Conservation (phyloP, 2,797 vertebrate species). For the Eurystomus glaucurus region DNA sequence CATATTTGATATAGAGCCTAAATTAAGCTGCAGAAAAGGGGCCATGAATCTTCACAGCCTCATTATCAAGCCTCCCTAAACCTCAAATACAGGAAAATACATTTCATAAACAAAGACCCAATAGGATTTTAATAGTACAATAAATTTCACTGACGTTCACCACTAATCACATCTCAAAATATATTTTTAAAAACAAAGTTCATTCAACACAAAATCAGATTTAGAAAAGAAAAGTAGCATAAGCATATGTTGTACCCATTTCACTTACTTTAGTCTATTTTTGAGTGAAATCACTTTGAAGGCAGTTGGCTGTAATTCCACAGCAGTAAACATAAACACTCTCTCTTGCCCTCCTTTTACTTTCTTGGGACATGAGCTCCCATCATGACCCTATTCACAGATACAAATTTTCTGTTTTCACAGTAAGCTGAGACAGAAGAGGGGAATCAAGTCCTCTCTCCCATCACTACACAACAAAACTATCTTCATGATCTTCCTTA, state of each 20-base stretch:
- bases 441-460: not conserved
- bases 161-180: slow-evolving; percentile 85
- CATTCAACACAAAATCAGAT: slow-evolving; percentile 74
- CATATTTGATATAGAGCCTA: slow-evolving; percentile 90
- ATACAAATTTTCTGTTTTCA: not conserved
- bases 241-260: not conserved
- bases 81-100: slow-evolving; percentile 87
- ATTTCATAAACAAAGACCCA: slow-evolving; percentile 89
- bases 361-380: not conserved
- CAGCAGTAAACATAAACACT: not conserved
- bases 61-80: slow-evolving; percentile 87
- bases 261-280: not conserved
- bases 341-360: not conserved
- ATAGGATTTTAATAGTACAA: slow-evolving; percentile 89
- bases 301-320: not conserved
- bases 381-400: not conserved
- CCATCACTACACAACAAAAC: not conserved
- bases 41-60: slow-evolving; percentile 87
- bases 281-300: not conserved
- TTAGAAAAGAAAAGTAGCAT: slow-evolving; percentile 59
- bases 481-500: not conserved
- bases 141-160: slow-evolving; percentile 85
- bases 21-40: slow-evolving; percentile 87
- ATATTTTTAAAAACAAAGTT: slow-evolving; percentile 75
- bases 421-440: not conserved